phyloP scores from a whole-genome alignment of 2,113 vertebrate species.

The Saguinus midas region DNA sequence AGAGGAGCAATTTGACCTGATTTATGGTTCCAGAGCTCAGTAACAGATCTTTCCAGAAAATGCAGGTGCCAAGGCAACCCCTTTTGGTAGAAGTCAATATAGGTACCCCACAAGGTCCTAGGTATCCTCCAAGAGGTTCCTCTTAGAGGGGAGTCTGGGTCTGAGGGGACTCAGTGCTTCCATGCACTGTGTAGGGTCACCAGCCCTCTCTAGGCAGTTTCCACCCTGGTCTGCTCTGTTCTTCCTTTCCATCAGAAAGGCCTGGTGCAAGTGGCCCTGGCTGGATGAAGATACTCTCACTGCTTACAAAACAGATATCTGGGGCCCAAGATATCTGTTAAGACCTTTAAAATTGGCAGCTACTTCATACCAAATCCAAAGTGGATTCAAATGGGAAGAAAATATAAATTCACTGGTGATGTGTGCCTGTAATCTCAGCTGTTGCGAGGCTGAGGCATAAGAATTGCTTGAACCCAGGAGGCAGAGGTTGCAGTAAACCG shows the following conservation, averaged over 20 bases:
- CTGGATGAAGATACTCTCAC: background rate
- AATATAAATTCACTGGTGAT: background rate
- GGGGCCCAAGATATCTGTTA: background rate
- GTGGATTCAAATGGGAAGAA: constrained; percentile 50
- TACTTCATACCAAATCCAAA: constrained; percentile 14
- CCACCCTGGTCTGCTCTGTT: background rate
- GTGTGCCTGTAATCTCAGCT: no score
- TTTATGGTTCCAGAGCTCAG: background rate
- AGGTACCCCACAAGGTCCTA: background rate
- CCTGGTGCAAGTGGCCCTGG: background rate
- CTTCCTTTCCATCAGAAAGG: background rate
- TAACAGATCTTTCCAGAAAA: background rate
- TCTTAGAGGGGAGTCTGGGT: no score
- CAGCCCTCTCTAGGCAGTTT: background rate
- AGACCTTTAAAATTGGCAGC: background rate
- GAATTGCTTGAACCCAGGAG: no score
- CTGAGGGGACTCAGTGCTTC: no score
- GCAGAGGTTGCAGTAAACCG: no score
- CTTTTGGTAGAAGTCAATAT: background rate
- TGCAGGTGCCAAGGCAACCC: background rate
- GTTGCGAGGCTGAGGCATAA: no score
- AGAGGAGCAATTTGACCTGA: background rate
- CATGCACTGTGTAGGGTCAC: rapidly evolving
- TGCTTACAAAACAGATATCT: background rate
- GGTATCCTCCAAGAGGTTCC: background rate